Evolutionary conservation across 2,797 vertebrate genomes (phyloP).

Genomic region (Prunella strophiata): DNA sequence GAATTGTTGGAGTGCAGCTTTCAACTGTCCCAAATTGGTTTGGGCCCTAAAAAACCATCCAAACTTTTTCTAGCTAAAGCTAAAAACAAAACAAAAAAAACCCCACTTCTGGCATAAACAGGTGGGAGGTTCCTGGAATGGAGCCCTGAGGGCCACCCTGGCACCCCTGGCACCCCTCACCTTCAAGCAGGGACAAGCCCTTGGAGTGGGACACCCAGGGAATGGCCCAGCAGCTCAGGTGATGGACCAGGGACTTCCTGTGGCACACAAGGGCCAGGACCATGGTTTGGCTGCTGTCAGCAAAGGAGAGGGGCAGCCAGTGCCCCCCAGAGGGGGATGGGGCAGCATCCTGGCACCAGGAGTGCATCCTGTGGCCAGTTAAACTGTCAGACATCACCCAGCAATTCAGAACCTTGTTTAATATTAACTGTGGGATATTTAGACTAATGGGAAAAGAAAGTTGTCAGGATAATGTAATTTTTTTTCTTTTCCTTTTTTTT

Average conservation of each 20-base stretch:
- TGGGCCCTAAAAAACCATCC: not conserved
- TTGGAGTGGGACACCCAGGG: rapidly evolving
- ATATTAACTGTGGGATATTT: not conserved
- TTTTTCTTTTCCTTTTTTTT: not conserved
- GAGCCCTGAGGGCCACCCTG: not conserved
- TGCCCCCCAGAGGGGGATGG: not conserved
- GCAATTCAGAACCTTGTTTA: not conserved
- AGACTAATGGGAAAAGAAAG: not conserved
- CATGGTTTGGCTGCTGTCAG: not conserved
- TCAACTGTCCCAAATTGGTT: not conserved
- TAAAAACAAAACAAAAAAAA: not conserved
- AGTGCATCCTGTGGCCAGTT: not conserved
- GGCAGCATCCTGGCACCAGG: not conserved
- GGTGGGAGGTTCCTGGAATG: not conserved
- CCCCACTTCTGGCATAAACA: not conserved
- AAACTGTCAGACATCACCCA: not conserved
- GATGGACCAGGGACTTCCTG: not conserved
- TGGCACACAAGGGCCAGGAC: not conserved
- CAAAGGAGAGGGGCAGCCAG: not conserved
- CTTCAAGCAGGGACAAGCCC: rapidly evolving
- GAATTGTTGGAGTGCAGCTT: not conserved
- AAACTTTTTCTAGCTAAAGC: not conserved
- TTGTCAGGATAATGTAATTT: not conserved
- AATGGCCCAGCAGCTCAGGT: not conserved
- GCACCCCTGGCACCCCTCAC: rapidly evolving